Conservation (phyloP, 1,140 invertebrate species). For the Halesus radiatus region DNA sequence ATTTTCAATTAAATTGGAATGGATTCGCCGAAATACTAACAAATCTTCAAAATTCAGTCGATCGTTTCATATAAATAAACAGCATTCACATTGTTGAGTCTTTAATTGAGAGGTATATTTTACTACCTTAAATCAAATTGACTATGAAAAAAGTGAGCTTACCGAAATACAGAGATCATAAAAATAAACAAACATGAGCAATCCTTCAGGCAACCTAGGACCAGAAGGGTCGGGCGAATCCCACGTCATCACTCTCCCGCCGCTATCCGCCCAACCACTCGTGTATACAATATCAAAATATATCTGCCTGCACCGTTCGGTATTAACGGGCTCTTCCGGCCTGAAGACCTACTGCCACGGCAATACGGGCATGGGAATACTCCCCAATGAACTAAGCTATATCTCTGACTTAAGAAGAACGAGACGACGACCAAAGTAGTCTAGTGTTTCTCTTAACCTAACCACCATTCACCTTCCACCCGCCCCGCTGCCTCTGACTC, state of each 20-base stretch:
- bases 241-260: no score
- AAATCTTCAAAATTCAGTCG: constrained; percentile 18
- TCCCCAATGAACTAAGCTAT: no score
- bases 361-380: no score
- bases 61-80: constrained; percentile 3
- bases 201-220: neutral
- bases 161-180: constrained; percentile 11
- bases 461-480: constrained; percentile 28
- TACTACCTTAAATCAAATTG: neutral
- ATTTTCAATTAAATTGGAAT: constrained; percentile 22
- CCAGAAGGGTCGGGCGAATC: neutral
- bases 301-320: neutral
- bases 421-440: constrained; percentile 22
- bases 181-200: neutral
- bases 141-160: constrained; percentile 6
- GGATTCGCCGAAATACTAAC: neutral
- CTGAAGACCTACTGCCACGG: no score
- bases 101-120: neutral
- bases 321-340: neutral
- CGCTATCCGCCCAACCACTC: no score
- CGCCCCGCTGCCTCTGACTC: no score
- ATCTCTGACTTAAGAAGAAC: neutral
- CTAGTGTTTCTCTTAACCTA: constrained; percentile 15
- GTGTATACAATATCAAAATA: no score
- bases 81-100: constrained; percentile 1